These are phyloP conservation scores for Gavia stellata DNA, from an alignment of 2,113 vertebrate species.

Conservation along the genomic window DNA sequence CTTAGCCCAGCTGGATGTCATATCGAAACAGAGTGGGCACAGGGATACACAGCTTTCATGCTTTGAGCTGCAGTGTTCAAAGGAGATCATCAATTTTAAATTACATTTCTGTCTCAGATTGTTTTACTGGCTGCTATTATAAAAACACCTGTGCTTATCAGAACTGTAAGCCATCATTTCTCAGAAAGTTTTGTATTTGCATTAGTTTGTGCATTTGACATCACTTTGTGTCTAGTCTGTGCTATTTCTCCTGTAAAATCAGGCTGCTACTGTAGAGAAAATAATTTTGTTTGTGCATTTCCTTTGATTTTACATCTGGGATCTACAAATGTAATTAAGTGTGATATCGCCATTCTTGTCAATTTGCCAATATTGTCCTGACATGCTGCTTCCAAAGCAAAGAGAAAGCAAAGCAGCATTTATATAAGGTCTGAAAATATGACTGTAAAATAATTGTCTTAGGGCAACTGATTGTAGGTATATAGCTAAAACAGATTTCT, in stretches of 20 bases:
- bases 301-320: not conserved
- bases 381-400: not conserved
- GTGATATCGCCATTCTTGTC: not conserved
- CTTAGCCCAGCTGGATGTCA: conserved; percentile 1
- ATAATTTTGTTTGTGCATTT: not conserved
- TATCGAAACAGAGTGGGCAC: not conserved
- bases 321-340: not conserved
- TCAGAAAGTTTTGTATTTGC: not conserved
- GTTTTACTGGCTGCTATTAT: not conserved
- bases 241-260: not conserved
- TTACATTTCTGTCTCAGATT: not conserved
- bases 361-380: not conserved
- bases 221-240: not conserved
- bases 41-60: not conserved
- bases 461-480: rapidly evolving
- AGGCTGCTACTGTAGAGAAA: not conserved
- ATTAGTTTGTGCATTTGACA: not conserved
- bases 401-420: not conserved
- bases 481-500: not conserved
- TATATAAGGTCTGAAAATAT: not conserved
- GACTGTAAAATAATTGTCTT: not conserved
- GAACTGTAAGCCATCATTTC: not conserved
- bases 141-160: not conserved
- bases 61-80: not conserved
- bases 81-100: not conserved